phyloP scores from a whole-genome alignment of 2,113 vertebrate species.

The Willisornis vidua region DNA sequence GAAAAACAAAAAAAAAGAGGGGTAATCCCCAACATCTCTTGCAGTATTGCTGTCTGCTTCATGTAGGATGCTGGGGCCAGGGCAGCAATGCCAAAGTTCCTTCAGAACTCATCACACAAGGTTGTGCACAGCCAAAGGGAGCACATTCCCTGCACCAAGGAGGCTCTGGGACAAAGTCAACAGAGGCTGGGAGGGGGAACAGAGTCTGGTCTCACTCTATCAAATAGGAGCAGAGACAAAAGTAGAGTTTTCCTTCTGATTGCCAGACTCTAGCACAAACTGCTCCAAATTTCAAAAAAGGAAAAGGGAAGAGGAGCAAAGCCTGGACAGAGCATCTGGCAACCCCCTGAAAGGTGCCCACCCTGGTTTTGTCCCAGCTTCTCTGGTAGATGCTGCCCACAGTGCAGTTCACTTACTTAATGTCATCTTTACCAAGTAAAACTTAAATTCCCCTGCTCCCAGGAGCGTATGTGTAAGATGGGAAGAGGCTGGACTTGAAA shows the following conservation, averaged over 20 bases:
- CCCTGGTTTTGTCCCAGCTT: not conserved
- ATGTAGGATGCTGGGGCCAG: not conserved
- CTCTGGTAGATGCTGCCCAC: not conserved
- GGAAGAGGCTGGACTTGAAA: slow-evolving; percentile 35
- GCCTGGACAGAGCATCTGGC: not conserved
- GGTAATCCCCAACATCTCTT: not conserved
- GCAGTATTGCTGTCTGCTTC: not conserved
- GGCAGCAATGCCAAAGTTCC: not conserved
- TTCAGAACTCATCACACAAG: not conserved
- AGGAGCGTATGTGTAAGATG: not conserved
- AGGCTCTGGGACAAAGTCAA: not conserved
- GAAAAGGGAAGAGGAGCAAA: not conserved
- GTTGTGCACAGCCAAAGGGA: not conserved
- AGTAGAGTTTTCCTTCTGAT: not conserved
- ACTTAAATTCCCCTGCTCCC: not conserved
- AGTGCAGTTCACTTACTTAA: not conserved
- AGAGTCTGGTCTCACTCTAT: not conserved
- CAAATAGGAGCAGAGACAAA: not conserved
- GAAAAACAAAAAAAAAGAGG: not conserved
- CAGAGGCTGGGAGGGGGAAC: not conserved
- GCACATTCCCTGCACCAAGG: not conserved
- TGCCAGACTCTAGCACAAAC: not conserved
- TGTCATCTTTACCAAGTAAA: not conserved
- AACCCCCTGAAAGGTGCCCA: not conserved
- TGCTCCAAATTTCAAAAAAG: not conserved